phyloP scores from a whole-genome alignment of 1,140 invertebrate species.

The Trissolcus basalis region DNA sequence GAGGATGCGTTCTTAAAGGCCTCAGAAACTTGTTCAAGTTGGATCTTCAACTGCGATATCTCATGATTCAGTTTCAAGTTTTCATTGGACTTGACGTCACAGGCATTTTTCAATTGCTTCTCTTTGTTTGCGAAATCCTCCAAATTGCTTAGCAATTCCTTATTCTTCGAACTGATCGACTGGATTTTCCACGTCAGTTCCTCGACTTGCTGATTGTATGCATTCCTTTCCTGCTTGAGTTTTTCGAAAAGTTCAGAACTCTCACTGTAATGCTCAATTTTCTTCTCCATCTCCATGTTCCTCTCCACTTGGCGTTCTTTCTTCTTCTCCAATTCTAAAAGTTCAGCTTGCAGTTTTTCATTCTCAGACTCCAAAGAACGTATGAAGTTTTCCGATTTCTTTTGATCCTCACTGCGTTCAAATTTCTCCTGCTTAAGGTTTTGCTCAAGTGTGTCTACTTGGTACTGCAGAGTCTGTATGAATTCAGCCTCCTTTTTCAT shows the following conservation, averaged over 20 bases:
- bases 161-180: conserved; percentile 19
- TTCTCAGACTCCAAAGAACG: conserved; percentile 65
- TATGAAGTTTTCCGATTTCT: conserved; percentile 56
- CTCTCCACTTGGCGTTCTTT: background rate
- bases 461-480: conserved; percentile 54
- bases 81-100: conserved; percentile 58
- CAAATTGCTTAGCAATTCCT: conserved; percentile 21
- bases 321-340: conserved; percentile 39
- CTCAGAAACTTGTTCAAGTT: conserved; percentile 56
- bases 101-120: conserved; percentile 58
- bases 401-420: conserved; percentile 61
- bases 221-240: conserved; percentile 56
- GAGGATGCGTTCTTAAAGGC: conserved; percentile 49
- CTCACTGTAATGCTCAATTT: conserved; percentile 28
- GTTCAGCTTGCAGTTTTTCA: conserved; percentile 65
- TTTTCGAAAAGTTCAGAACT: conserved; percentile 63
- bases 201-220: conserved; percentile 52
- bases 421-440: conserved; percentile 61
- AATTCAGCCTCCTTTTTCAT: conserved; percentile 67
- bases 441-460: conserved; percentile 33
- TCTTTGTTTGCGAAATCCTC: conserved; percentile 60
- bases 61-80: conserved; percentile 36
- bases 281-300: background rate
- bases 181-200: conserved; percentile 40
- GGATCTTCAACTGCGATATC: conserved; percentile 37